phyloP scores from a whole-genome alignment of 53 echinoderm and acorn worm genomes.

The Holothuria leucospilota region DNA sequence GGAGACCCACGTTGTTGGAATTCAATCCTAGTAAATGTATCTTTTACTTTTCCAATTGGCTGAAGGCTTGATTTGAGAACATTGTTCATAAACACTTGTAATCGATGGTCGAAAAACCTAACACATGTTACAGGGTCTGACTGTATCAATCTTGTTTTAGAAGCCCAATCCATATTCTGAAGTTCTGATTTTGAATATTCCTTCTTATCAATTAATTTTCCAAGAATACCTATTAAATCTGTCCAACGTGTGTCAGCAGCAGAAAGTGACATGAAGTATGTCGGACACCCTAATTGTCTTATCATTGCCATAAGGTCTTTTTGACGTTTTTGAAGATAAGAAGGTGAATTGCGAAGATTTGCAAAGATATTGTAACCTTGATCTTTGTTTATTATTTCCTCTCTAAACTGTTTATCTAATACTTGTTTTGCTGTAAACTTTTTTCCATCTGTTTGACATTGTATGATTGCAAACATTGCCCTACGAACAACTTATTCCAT shows the following conservation, averaged over 20 bases:
- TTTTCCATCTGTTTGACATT: constrained; percentile 31
- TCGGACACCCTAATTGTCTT: constrained; percentile 46
- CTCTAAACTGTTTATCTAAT: not conserved
- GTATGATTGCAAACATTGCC: not conserved
- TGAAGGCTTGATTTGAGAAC: not conserved
- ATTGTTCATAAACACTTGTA: constrained; percentile 12
- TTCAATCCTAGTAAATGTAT: constrained; percentile 7
- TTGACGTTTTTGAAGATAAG: constrained; percentile 38
- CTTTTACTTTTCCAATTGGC: constrained; percentile 7
- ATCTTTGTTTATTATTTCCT: constrained; percentile 1
- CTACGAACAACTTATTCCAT: constrained; percentile 14
- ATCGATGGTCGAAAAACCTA: constrained; percentile 34
- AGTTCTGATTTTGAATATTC: constrained; percentile 23
- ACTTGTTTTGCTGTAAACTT: constrained; percentile 24
- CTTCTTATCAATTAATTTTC: constrained; percentile 37
- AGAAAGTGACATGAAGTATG: constrained; percentile 34
- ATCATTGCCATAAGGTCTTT: constrained; percentile 56
- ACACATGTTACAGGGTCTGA: constrained; percentile 49
- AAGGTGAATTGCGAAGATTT: constrained; percentile 34
- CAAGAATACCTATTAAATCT: constrained; percentile 26
- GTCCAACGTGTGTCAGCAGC: constrained; percentile 50
- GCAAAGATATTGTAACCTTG: constrained; percentile 32
- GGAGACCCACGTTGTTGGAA: constrained; percentile 55
- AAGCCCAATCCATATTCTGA: not conserved
- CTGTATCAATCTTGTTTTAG: constrained; percentile 18